phyloP scores from a whole-genome alignment of 2,113 vertebrate species.

The Panthera uncia region DNA sequence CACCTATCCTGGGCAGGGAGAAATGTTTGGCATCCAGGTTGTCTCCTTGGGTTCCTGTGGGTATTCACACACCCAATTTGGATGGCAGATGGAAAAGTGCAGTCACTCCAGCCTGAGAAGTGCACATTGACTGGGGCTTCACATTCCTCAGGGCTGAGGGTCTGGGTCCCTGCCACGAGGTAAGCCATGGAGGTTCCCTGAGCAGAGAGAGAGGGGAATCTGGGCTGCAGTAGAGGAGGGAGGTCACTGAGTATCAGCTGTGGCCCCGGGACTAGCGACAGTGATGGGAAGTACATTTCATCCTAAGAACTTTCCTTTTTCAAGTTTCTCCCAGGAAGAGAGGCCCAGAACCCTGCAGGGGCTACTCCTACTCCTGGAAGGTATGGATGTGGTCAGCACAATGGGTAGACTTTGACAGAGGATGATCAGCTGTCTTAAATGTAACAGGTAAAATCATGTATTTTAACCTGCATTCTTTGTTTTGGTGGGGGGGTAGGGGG shows the following conservation, averaged over 20 bases:
- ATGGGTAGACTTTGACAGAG: background rate
- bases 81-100: background rate
- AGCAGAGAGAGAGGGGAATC: background rate
- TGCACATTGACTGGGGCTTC: background rate
- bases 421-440: background rate
- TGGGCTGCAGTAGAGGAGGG: background rate
- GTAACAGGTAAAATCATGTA: background rate
- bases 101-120: background rate
- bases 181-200: background rate
- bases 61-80: background rate
- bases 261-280: background rate
- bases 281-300: background rate
- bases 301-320: background rate
- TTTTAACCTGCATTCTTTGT: slow-evolving; percentile 6
- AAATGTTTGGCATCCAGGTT: background rate
- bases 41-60: background rate
- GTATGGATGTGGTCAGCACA: background rate
- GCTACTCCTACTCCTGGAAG: background rate
- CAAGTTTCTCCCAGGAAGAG: background rate
- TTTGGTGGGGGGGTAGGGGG: too few relatives aligned
- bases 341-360: background rate
- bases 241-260: background rate
- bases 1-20: background rate
- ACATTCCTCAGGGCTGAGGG: background rate
- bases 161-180: background rate